These are phyloP conservation scores for Caenorhabditis imperialis DNA, from an alignment of 2,888 invertebrate species.

Conservation along the genomic window DNA sequence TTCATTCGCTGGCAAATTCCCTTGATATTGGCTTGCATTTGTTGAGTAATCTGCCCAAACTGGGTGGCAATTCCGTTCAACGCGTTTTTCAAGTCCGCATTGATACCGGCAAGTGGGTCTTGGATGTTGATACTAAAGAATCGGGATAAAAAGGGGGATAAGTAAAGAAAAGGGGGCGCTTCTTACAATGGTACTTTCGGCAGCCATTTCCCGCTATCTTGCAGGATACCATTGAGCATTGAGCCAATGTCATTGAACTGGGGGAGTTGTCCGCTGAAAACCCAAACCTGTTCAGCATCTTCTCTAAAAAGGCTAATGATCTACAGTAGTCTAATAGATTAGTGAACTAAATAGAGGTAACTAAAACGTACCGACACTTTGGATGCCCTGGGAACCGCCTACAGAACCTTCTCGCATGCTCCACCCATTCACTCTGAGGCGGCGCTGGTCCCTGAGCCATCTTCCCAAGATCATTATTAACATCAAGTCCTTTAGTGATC, in stretches of 20 bases:
- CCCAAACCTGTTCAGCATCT: conserved; percentile 23
- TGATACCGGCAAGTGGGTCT: conserved; percentile 57
- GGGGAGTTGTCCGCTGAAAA: conserved; percentile 54
- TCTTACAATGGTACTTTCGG: conserved; percentile 57
- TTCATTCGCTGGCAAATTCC: conserved; percentile 32
- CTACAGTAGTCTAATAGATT: background rate
- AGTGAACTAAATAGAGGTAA: background rate
- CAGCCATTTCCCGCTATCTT: conserved; percentile 53
- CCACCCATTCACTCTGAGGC: conserved; percentile 48
- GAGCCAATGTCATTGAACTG: conserved; percentile 54
- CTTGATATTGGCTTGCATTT: conserved; percentile 24
- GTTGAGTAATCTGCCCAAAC: conserved; percentile 54
- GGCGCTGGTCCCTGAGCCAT: conserved; percentile 50
- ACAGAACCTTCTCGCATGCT: conserved; percentile 60
- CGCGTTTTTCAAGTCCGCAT: conserved; percentile 32
- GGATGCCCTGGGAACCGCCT: conserved; percentile 61
- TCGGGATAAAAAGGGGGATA: no score
- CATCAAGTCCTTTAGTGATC: conserved; percentile 39
- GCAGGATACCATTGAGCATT: conserved; percentile 45
- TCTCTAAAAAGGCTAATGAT: conserved; percentile 15
- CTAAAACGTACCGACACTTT: conserved; percentile 54
- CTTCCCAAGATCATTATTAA: conserved; percentile 40
- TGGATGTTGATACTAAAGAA: conserved; percentile 55
- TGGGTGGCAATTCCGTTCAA: conserved; percentile 23
- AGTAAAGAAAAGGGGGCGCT: background rate